phyloP scores from a whole-genome alignment of 2,113 vertebrate genomes.

The Lontra canadensis region DNA sequence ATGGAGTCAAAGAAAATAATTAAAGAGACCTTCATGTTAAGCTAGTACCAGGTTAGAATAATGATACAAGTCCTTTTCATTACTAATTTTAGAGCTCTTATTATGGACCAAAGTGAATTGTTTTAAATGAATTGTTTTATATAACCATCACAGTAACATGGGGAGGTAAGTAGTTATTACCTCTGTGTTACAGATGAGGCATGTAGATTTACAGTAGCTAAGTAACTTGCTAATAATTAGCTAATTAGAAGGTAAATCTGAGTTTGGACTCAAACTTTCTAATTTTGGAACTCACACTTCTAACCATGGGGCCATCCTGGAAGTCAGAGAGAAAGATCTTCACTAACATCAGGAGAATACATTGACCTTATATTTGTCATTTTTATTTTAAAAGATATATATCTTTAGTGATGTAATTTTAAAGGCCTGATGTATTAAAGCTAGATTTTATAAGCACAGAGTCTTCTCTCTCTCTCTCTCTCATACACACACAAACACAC shows the following conservation, averaged over 20 bases:
- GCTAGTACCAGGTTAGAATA: neutral
- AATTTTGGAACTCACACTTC: neutral
- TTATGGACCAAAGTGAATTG: neutral
- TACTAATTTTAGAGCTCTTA: neutral
- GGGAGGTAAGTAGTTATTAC: neutral
- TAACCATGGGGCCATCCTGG: neutral
- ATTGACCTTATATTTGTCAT: neutral
- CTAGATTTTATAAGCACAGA: neutral
- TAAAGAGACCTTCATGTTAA: neutral
- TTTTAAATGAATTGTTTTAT: slow-evolving; percentile 3
- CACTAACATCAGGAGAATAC: neutral
- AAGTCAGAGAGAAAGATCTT: neutral
- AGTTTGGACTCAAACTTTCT: neutral
- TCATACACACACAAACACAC: neutral
- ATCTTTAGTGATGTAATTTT: neutral
- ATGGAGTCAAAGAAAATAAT: neutral
- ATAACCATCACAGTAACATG: neutral
- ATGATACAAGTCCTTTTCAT: neutral
- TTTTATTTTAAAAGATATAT: neutral
- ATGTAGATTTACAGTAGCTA: neutral
- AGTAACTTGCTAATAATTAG: neutral
- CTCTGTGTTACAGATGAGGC: neutral
- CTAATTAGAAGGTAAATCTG: neutral
- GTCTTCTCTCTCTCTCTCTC: neutral
- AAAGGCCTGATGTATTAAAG: neutral